Conservation (phyloP, 2,797 vertebrate species). For the Urophycis tenuis region DNA sequence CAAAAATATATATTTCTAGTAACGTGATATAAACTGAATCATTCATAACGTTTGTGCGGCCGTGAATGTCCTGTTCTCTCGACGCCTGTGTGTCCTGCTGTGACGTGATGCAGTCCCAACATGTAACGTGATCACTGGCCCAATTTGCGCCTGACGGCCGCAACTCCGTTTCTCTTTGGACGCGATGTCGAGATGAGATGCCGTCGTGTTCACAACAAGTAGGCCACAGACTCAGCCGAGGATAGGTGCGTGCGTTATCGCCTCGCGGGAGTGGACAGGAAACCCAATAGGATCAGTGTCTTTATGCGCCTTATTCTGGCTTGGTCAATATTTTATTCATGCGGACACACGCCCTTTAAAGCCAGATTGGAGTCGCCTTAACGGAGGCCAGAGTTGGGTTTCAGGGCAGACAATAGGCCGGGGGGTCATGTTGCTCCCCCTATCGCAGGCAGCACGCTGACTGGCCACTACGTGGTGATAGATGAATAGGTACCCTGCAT, state of each 20-base stretch:
- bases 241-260: not conserved
- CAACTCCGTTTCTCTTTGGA: not conserved
- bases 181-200: not conserved
- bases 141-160: slow-evolving; percentile 5
- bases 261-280: slow-evolving; percentile 24
- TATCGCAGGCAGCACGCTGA: slow-evolving; percentile 51
- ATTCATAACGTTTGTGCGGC: slow-evolving; percentile 49
- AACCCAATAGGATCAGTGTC: slow-evolving; percentile 49
- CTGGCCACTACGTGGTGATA: slow-evolving; percentile 38
- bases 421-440: slow-evolving; percentile 65
- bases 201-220: not conserved
- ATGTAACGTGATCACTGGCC: slow-evolving; percentile 8
- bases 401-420: slow-evolving; percentile 67
- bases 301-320: slow-evolving; percentile 64
- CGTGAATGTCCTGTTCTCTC: slow-evolving; percentile 19
- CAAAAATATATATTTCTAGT: slow-evolving; percentile 39
- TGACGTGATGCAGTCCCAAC: too few species aligned
- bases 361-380: slow-evolving; percentile 63
- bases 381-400: slow-evolving; percentile 64
- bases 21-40: slow-evolving; percentile 64
- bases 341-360: slow-evolving; percentile 73
- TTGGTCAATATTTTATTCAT: slow-evolving; percentile 84
- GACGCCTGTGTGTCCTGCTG: not conserved
- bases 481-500: not conserved
- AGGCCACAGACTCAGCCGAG: not conserved